Conservation (phyloP, 2,888 invertebrate species). For the Lycia hirtaria region DNA sequence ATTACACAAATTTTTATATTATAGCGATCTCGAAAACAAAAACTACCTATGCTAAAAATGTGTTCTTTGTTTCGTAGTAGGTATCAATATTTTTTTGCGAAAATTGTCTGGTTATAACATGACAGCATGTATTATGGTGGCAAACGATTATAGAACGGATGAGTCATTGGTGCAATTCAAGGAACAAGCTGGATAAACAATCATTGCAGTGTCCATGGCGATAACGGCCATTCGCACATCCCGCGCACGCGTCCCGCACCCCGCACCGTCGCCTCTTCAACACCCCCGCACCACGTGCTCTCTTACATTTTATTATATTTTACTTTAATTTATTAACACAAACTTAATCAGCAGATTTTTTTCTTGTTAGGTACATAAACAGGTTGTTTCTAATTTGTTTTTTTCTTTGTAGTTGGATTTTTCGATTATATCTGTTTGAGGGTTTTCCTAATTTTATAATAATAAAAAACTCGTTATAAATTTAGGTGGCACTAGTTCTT, state of each 20-base stretch:
- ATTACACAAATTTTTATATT: too few species aligned
- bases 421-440: too few species aligned
- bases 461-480: too few species aligned
- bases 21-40: too few species aligned
- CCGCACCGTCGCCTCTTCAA: conserved; percentile 36
- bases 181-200: conserved; percentile 84
- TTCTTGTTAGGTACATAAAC: too few species aligned
- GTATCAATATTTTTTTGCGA: not conserved
- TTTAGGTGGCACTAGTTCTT: too few species aligned
- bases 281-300: conserved; percentile 54
- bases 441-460: too few species aligned
- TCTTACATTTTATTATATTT: conserved; percentile 23
- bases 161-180: conserved; percentile 84
- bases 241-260: conserved; percentile 55
- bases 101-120: conserved; percentile 16
- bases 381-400: too few species aligned
- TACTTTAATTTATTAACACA: too few species aligned
- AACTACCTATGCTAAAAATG: not conserved
- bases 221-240: conserved; percentile 84
- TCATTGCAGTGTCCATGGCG: conserved; percentile 81
- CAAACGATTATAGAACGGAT: conserved; percentile 70
- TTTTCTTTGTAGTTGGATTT: too few species aligned
- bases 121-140: conserved; percentile 49
- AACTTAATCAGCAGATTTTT: too few species aligned
- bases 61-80: not conserved